Evolutionary conservation across 2,888 invertebrate species (phyloP), one percentile per base, ranked within the genome.

Genomic region (Pristionchus fissidentatus): DNA sequence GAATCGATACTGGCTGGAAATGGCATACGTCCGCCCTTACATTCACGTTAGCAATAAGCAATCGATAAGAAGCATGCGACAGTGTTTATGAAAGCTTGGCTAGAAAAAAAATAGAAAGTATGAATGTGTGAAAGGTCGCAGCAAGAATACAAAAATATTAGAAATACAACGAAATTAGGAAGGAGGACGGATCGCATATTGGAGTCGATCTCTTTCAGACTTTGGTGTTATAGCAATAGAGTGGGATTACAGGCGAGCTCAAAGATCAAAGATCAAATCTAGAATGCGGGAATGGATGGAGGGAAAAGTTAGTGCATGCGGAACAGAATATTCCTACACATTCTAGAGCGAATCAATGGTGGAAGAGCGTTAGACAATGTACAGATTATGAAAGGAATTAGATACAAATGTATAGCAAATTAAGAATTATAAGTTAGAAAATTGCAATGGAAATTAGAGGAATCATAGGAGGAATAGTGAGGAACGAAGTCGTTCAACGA

Each of bases 321-420:
- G 26, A 32, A 62, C 29, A 62, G 10, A 46, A 3, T 46, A 32
- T 75, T n/a, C n/a, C n/a, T n/a, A n/a, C 38, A 15, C 10, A 38
- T 62, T 62, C 62, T 62, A 73, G 43, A 38, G 3, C 19, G 38
- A 29, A 26, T 46, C 46, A 26, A n/a, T n/a, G n/a, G n/a, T n/a
- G n/a, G 19, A 46, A 38, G 46, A 46, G 1, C 29, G 22, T 19
- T n/a, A n/a, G 43, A 75, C 13, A 75, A 75, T 75, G 43, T 75
- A 75, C 75, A 75, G 46, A 46, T 46, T 75, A 75, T 38, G n/a
- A 75, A 75, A 66, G 19, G 19, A 75, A 43, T 13, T 46, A 46
- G 26, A 75, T 75, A 75, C 49, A 75, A 29, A 5, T 75, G 49
- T 75, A 75, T 49, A 75, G 75, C 49, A 75, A 75, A 73, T 46